These are phyloP conservation scores for Ranitomeya variabilis DNA, from an alignment of 2,113 vertebrate genomes.

Conservation along the genomic window DNA sequence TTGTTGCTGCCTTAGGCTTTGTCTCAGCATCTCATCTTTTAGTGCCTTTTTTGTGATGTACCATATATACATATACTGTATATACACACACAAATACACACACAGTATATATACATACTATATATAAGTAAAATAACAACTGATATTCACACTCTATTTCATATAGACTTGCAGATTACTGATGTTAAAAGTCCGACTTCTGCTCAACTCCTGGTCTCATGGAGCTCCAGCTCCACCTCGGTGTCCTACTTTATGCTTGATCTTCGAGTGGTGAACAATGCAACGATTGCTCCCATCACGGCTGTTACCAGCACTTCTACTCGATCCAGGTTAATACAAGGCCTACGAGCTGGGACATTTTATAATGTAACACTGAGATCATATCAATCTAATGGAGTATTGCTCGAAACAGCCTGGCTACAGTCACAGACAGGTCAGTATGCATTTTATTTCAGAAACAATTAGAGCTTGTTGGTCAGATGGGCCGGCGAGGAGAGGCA, in stretches of 20 bases:
- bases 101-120: background rate
- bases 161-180: conserved; percentile 48
- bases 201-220: conserved; percentile 40
- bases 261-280: conserved; percentile 49
- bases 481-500: too few relatives aligned
- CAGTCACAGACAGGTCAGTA: conserved; percentile 53
- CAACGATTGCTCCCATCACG: conserved; percentile 36
- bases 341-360: conserved; percentile 44
- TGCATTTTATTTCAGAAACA: background rate
- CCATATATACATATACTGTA: background rate
- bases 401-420: conserved; percentile 27
- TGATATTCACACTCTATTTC: background rate
- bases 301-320: background rate
- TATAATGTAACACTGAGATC: conserved; percentile 56
- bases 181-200: conserved; percentile 35
- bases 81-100: background rate
- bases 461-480: background rate
- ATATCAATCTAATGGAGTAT: background rate
- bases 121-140: background rate
- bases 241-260: conserved; percentile 50
- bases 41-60: too few relatives aligned
- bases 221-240: conserved; percentile 26
- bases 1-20: too few relatives aligned
- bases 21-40: too few relatives aligned
- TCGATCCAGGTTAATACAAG: conserved; percentile 22